These are phyloP conservation scores for Chiroxiphia lanceolata DNA, from an alignment of 2,797 vertebrate genomes.

Conservation along the genomic window DNA sequence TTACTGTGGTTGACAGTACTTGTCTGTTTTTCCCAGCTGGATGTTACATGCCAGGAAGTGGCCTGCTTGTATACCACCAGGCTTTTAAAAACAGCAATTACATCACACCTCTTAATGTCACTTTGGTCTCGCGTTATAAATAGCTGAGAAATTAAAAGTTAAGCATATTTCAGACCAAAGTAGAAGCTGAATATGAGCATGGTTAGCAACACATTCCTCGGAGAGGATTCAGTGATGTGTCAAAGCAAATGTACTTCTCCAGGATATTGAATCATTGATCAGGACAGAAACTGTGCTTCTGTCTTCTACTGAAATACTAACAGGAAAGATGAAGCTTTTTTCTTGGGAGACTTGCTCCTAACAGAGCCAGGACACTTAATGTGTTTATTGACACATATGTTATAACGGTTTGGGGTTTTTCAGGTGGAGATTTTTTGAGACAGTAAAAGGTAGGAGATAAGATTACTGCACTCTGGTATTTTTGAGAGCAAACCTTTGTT, in stretches of 20 bases:
- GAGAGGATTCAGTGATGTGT: not conserved
- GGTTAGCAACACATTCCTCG: not conserved
- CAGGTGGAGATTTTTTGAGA: not conserved
- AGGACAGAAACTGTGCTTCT: not conserved
- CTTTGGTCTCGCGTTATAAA: not conserved
- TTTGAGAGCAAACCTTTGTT: not conserved
- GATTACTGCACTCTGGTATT: not conserved
- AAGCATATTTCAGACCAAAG: not conserved
- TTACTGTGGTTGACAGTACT: not conserved
- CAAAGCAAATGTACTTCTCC: not conserved
- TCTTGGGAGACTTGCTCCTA: not conserved
- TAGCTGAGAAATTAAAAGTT: conserved; percentile 6
- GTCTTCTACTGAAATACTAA: not conserved
- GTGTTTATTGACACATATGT: not conserved
- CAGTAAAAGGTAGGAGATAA: not conserved
- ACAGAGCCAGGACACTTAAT: not conserved
- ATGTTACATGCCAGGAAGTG: not conserved
- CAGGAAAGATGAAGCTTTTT: not conserved
- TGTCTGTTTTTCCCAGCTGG: not conserved
- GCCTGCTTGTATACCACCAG: not conserved
- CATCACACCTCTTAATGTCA: not conserved
- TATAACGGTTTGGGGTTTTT: not conserved
- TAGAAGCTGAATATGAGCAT: not conserved
- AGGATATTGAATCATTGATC: not conserved
- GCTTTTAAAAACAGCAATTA: not conserved